Base-by-base conservation (phyloP, 2,888 invertebrate species). In the Myathropa florea region DNA sequence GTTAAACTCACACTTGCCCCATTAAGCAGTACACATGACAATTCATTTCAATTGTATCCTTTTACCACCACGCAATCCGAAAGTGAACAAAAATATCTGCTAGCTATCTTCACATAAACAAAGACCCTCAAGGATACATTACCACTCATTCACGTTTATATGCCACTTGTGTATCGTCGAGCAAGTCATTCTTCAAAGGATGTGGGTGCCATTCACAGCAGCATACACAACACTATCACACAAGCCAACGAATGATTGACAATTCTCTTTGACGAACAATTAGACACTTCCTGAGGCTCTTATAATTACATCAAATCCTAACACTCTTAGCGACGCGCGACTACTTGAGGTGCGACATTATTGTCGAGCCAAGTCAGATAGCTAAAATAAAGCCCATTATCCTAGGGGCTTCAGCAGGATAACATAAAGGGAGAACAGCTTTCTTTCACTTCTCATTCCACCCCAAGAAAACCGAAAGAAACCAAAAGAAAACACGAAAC, bases 361-460 rank as follows among this genome's bases (percentile, higher is more conserved):
- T 70, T 64, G 61, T 65, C 39, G 28, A 65, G 61, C 59, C 55
- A 64, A 67, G 60, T 64, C 60, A 36, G 68, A 64, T 65, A 61
- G 79, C 83, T 65, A 33, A 57, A 86, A 71, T 60, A 78, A 76
- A 83, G 79, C 65, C 39, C 71, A 86, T 86, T 76, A 75, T 83
- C 75, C 67, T 71, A 68, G 36, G 55, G 28, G 39, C 60, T 73
- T 24, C 14, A 26, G 60, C 18, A 28, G 71, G 68, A 75, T 39
- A 30, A 60, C 18, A 33, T 59, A 60, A 28, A 55, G n/a, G 46
- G 39, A n/a, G 36, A 70, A 33, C 55, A 36, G 60, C 57, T 73
- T 68, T 67, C 57, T 61, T 28, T 59, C 9, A 23, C 12, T 65
- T 64, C 21, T 23, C 18, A 55, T 60, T 33, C 18, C 23, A 30